Conservation (phyloP, 2,888 invertebrate species). For the Acronicta aceris region DNA sequence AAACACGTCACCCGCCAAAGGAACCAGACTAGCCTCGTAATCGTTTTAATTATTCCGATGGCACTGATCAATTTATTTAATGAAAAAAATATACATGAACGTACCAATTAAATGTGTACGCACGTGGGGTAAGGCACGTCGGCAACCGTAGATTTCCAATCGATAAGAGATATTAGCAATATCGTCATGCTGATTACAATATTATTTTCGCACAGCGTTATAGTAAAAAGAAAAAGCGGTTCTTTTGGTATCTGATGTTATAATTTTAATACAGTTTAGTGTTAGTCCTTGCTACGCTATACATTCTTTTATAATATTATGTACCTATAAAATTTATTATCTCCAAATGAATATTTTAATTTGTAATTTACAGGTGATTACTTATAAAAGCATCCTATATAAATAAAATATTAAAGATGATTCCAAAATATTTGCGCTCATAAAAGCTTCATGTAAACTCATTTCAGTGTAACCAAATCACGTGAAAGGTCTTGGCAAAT, state of each 20-base stretch:
- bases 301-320: no score
- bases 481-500: conserved; percentile 30
- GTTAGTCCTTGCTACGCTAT: no score
- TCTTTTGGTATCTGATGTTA: conserved; percentile 1
- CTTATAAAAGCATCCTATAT: no score
- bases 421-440: not conserved
- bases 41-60: conserved; percentile 25
- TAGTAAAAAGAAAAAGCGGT: conserved; percentile 7
- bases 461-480: conserved; percentile 8
- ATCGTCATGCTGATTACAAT: conserved; percentile 52
- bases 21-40: conserved; percentile 28
- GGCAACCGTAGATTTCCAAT: conserved; percentile 49
- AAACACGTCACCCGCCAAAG: conserved; percentile 7
- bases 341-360: no score
- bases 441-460: not conserved
- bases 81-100: conserved; percentile 18
- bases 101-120: conserved; percentile 35
- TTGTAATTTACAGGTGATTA: no score
- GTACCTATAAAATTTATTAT: no score
- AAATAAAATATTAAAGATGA: not conserved
- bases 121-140: conserved; percentile 65
- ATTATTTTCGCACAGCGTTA: conserved; percentile 19
- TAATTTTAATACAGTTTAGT: not conserved
- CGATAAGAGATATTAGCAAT: conserved; percentile 52
- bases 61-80: conserved; percentile 25